Evolutionary conservation across 2,888 invertebrate species (phyloP).

Genomic region (Empis livida): DNA sequence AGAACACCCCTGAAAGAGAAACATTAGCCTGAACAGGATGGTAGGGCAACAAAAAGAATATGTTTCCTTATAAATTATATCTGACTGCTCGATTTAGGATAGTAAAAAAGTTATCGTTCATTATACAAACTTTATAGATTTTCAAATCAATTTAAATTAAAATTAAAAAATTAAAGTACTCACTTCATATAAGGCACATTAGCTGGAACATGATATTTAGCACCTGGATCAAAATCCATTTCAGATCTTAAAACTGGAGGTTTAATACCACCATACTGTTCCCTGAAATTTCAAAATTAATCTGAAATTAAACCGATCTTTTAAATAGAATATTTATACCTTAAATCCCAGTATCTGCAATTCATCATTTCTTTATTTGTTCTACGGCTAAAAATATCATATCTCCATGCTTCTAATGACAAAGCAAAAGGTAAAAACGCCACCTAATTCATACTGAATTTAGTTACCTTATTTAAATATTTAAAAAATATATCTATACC

Average conservation of each 20-base stretch:
- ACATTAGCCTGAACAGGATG: too few species aligned
- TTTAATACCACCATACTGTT: slow-evolving; percentile 72
- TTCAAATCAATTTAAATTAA: not conserved
- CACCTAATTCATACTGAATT: slow-evolving; percentile 17
- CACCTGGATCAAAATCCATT: slow-evolving; percentile 81
- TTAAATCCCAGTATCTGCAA: slow-evolving; percentile 77
- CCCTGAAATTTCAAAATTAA: slow-evolving; percentile 38
- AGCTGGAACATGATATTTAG: slow-evolving; percentile 85
- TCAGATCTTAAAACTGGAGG: slow-evolving; percentile 76
- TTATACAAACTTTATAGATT: too few species aligned
- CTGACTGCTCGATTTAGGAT: too few species aligned
- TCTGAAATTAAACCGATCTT: not conserved
- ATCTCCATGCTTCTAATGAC: slow-evolving; percentile 75
- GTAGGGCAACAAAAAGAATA: too few species aligned
- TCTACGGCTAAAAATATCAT: slow-evolving; percentile 68
- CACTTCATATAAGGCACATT: slow-evolving; percentile 84
- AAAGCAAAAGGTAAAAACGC: slow-evolving; percentile 69
- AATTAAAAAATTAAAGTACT: slow-evolving; percentile 31
- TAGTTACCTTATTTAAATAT: not conserved
- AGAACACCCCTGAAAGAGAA: too few species aligned
- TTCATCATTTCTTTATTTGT: slow-evolving; percentile 67
- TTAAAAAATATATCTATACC: slow-evolving; percentile 30
- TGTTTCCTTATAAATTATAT: too few species aligned
- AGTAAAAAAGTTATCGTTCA: too few species aligned
- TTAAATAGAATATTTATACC: slow-evolving; percentile 35